Base-by-base conservation (phyloP, 2,888 invertebrate genomes). In the Acanthosepion esculentum region DNA sequence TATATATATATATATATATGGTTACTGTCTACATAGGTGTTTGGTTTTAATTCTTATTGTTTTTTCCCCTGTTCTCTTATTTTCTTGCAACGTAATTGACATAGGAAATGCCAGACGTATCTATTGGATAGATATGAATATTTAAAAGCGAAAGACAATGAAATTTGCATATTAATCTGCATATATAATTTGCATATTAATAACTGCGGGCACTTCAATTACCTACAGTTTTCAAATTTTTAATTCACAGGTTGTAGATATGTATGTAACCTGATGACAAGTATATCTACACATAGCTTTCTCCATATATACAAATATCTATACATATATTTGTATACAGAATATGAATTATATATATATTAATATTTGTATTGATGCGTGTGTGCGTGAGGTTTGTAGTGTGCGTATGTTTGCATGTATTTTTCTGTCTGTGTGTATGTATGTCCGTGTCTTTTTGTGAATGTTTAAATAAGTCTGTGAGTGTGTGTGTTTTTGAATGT, bases 161-260 rank as follows among this genome's bases (percentile, higher is more conserved):
- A 78, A 78, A 78, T 78, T 78, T 78, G 78, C 78, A 78, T 78
- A 78, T 78, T 78, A 78, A 78, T 78, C 33, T 78, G 78, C 78
- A 78, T 78, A 78, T 78, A 41, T 41, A 41, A 41, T 78, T 78
- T 78, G 78, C 78, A 78, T 78, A 78, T 78, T 78, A 78, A 78
- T 78, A 78, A 78, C 78, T 15, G 15, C n/a, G 12, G 18, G 78
- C 78, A 15, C n/a, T 78, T 78, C 78, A 33, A 78, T 78, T 78
- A 78, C 12, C n/a, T 78, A 26, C 26, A 78, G n/a, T 15, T 12
- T n/a, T 33, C 2, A 78, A n/a, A 10, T 78, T 3, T 78, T 29
- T 26, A n/a, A 12, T 78, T 78, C n/a, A 15, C 12, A 18, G 8
- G 29, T 29, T 12, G n/a, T 78, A n/a, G n/a, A 78, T 78, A 29